phyloP scores from a whole-genome alignment of 2,113 vertebrate genomes.

The Egretta garzetta region DNA sequence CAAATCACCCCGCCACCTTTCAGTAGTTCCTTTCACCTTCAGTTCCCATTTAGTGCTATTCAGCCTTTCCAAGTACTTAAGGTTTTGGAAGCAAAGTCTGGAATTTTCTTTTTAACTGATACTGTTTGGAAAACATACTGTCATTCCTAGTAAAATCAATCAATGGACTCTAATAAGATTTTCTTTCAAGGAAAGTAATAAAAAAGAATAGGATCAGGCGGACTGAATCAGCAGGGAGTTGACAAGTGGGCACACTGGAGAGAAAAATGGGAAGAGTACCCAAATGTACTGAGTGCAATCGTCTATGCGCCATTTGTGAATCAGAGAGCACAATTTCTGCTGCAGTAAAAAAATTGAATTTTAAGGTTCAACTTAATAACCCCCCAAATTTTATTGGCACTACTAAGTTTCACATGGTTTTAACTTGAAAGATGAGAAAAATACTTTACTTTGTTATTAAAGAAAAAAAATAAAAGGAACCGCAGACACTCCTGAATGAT shows the following conservation, averaged over 20 bases:
- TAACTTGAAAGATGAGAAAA: neutral
- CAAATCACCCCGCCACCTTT: neutral
- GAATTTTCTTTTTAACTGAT: neutral
- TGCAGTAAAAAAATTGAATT: neutral
- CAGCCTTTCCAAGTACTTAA: neutral
- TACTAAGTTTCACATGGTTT: neutral
- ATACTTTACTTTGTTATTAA: neutral
- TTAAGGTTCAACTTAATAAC: neutral
- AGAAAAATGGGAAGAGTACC: neutral
- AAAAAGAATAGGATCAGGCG: neutral
- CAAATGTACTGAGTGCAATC: neutral
- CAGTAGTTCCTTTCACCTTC: neutral
- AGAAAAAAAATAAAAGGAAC: neutral
- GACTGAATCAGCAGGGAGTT: neutral
- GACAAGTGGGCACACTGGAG: neutral
- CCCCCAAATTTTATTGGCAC: neutral
- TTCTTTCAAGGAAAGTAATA: neutral
- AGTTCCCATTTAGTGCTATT: neutral
- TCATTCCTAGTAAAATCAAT: neutral
- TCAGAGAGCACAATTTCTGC: neutral
- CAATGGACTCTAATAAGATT: neutral
- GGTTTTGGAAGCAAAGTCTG: neutral
- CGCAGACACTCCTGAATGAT: accelerated
- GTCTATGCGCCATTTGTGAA: neutral
- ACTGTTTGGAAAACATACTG: neutral